Evolutionary conservation across 2,113 vertebrate species (phyloP).

Genomic region (Aphelocoma coerulescens): DNA sequence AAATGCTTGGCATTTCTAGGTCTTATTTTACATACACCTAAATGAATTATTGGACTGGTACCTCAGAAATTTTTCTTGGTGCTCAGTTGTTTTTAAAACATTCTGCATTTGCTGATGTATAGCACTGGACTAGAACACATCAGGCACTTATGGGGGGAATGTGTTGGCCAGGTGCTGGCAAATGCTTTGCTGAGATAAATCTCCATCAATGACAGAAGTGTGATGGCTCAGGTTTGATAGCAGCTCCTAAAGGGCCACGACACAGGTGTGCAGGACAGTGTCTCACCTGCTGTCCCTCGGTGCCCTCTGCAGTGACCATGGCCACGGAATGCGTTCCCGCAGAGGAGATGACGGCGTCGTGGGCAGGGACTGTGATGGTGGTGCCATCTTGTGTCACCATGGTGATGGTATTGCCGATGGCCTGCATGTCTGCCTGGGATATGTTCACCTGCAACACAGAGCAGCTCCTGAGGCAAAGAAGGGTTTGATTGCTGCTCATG

Average conservation of each 20-base stretch:
- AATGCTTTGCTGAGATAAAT: not conserved
- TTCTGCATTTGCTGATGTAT: not conserved
- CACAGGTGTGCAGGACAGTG: not conserved
- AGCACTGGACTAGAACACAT: not conserved
- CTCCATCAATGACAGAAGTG: not conserved
- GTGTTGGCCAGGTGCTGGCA: not conserved
- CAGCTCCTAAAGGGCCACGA: not conserved
- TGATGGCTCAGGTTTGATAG: not conserved
- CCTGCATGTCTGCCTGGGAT: slow-evolving; percentile 93
- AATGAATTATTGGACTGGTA: not conserved
- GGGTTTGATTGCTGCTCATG: not conserved
- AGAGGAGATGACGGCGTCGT: slow-evolving; percentile 87
- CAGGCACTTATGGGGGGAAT: not conserved
- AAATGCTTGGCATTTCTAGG: not conserved
- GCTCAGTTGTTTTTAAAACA: not conserved
- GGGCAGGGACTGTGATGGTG: slow-evolving; percentile 94
- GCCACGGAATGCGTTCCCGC: slow-evolving; percentile 88
- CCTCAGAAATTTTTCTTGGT: not conserved
- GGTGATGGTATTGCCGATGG: slow-evolving; percentile 93
- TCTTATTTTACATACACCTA: not conserved
- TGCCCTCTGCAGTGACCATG: slow-evolving; percentile 92
- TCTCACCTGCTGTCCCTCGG: slow-evolving; percentile 89
- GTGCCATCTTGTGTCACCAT: slow-evolving; percentile 99
- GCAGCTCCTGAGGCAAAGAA: not conserved
- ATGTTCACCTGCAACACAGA: slow-evolving; percentile 87